Base-by-base conservation (phyloP, 2,797 vertebrate genomes). In the Sandelia bainsii region DNA sequence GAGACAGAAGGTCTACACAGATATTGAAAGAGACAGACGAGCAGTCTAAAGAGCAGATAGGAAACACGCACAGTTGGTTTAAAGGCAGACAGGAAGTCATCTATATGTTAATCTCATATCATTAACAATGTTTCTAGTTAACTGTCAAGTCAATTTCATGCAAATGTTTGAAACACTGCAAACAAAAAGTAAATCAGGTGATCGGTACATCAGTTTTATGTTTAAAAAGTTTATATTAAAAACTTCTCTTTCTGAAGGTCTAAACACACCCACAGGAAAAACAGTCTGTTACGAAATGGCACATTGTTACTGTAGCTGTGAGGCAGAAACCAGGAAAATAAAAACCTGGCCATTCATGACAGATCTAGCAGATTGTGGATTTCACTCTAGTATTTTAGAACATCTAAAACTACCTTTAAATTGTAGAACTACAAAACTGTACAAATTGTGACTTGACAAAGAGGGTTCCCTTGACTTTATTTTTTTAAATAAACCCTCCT, bases 81-180 rank as follows among this genome's bases (percentile, higher is more conserved):
- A 76, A 72, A 59, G 67, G 29, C 42, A 80, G 59, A 51, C 65
- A 84, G 72, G 66, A 82, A 72, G 58, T 68, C 42, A n/a, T n/a
- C n/a, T n/a, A n/a, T n/a, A n/a, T n/a, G n/a, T n/a, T n/a, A n/a
- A n/a, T n/a, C n/a, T n/a, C n/a, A 52, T 20, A 61, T 20, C 8
- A 20, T 68, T 59, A 68, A 68, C 3, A 0, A 52, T 25, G 20
- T 65, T 73, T 74, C 37, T 25, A 45, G 60, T 62, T 45, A 45
- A 45, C 56, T 76, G 60, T 75, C 42, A 50, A 54, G 34, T 29
- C 2, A 45, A 71, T 76, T 52, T 68, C 37, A 74, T 48, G 49
- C 42, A 59, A 69, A 60, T 0, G 4, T 56, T 40, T 60, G n/a
- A 68, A 67, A 62, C 27, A 13, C 51, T 27, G n/a, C 14, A 62